Conservation (phyloP, 2,888 invertebrate genomes). For the Eupithecia tripunctaria region DNA sequence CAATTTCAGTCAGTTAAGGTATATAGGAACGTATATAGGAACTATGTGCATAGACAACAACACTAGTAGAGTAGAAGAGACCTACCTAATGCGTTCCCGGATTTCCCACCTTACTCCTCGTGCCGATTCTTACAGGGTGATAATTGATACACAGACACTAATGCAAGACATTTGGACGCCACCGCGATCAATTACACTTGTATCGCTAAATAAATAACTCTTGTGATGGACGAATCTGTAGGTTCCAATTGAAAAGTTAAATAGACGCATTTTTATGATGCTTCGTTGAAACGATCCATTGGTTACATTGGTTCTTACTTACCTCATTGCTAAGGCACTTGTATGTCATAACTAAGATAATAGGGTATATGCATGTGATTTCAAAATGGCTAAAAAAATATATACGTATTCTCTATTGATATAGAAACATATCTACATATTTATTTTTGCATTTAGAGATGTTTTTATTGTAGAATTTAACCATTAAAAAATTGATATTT, state of each 20-base stretch:
- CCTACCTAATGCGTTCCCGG: constrained; percentile 18
- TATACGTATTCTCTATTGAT: too few relatives aligned
- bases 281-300: not conserved
- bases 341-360: not conserved
- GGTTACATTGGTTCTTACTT: not conserved
- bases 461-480: too few relatives aligned
- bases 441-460: too few relatives aligned
- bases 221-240: constrained; percentile 32
- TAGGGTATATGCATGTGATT: too few relatives aligned
- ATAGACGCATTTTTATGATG: constrained; percentile 30
- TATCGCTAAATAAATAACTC: constrained; percentile 74
- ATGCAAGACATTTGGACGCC: constrained; percentile 60
- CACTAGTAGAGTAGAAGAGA: not conserved
- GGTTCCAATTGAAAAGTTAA: constrained; percentile 33
- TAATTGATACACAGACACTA: constrained; percentile 46
- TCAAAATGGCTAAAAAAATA: too few relatives aligned
- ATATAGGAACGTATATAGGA: not conserved
- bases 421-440: too few relatives aligned
- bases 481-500: too few relatives aligned
- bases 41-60: not conserved
- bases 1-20: too few relatives aligned
- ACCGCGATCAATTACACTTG: constrained; percentile 71
- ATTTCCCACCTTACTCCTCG: constrained; percentile 27
- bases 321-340: not conserved
- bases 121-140: constrained; percentile 23